Percentiles rank a stretch among this genome's conserved stretches.
Evolutionary conservation across 2,888 invertebrate genomes (phyloP).

Genomic region (Nomada lathburiana): DNA sequence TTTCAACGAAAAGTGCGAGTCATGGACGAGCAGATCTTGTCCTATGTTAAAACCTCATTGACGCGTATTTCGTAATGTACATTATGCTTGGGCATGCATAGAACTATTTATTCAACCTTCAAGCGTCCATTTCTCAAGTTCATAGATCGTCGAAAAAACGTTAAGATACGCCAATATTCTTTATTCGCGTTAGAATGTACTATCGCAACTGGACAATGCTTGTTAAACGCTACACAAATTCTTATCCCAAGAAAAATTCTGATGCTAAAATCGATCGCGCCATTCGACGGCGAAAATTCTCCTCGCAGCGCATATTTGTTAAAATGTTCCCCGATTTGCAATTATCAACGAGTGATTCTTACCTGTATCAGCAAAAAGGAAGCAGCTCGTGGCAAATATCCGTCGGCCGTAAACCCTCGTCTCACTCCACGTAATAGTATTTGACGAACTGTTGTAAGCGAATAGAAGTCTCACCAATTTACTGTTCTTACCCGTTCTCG

Average conservation of each 20-base stretch:
- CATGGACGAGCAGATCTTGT: slow-evolving; percentile 33
- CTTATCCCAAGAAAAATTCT: slow-evolving; percentile 50
- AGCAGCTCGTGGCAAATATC: slow-evolving; percentile 52
- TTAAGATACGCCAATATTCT: slow-evolving; percentile 13
- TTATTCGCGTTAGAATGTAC: not conserved
- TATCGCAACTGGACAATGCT: slow-evolving; percentile 1
- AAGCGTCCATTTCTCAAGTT: slow-evolving; percentile 9
- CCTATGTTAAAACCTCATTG: slow-evolving; percentile 45
- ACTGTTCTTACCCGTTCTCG: slow-evolving; percentile 75
- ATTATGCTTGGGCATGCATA: slow-evolving; percentile 31
- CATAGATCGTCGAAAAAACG: not conserved
- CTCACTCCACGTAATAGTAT: slow-evolving; percentile 54
- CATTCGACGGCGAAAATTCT: slow-evolving; percentile 38
- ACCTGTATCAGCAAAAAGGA: slow-evolving; percentile 67
- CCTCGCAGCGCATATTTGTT: slow-evolving; percentile 31
- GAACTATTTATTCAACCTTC: slow-evolving; percentile 58
- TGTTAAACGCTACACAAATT: slow-evolving; percentile 17
- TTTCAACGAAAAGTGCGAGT: slow-evolving; percentile 58
- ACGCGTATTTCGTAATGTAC: slow-evolving; percentile 55
- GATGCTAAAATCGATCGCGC: slow-evolving; percentile 57
- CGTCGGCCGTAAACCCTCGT: slow-evolving; percentile 50
- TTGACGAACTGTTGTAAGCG: slow-evolving; percentile 64
- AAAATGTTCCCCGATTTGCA: not conserved
- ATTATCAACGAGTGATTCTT: slow-evolving; percentile 32
- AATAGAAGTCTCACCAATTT: slow-evolving; percentile 65